phyloP scores from a whole-genome alignment of 1,140 invertebrate genomes.

The Hycleus phaleratus region DNA sequence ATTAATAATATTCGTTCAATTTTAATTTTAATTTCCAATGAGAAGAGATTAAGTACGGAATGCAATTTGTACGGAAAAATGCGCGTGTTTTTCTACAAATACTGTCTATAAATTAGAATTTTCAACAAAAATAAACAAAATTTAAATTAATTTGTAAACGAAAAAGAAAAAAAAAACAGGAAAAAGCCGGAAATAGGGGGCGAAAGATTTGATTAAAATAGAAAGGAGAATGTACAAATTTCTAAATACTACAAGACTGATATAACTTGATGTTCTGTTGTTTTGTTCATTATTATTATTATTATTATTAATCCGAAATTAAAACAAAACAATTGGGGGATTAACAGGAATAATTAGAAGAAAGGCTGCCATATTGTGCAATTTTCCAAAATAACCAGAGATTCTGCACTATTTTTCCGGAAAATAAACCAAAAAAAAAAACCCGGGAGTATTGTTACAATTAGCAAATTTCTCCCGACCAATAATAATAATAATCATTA shows the following conservation, averaged over 20 bases:
- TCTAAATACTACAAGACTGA: background rate
- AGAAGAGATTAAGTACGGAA: conserved; percentile 21
- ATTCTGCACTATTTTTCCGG: too few species aligned
- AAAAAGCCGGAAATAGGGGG: conserved; percentile 4
- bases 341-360: too few species aligned
- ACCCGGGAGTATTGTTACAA: too few species aligned
- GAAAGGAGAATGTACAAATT: background rate
- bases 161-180: background rate
- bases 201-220: background rate
- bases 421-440: too few species aligned
- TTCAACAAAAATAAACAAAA: background rate
- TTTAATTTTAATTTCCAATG: too few species aligned
- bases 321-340: background rate
- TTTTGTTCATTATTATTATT: background rate
- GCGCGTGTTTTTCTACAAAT: conserved; percentile 11
- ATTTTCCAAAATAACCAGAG: too few species aligned
- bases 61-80: conserved; percentile 30
- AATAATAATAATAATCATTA: too few species aligned
- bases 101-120: background rate
- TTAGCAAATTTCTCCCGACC: too few species aligned
- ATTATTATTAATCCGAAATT: background rate
- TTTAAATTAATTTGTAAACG: background rate
- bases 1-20: too few species aligned
- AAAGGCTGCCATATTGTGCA: too few species aligned
- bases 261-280: conserved; percentile 2